A percentile compares a stretch with the other conserved stretches of the same genome.
Conservation (phyloP, 2,113 vertebrate genomes). For the Panthera tigris region DNA sequence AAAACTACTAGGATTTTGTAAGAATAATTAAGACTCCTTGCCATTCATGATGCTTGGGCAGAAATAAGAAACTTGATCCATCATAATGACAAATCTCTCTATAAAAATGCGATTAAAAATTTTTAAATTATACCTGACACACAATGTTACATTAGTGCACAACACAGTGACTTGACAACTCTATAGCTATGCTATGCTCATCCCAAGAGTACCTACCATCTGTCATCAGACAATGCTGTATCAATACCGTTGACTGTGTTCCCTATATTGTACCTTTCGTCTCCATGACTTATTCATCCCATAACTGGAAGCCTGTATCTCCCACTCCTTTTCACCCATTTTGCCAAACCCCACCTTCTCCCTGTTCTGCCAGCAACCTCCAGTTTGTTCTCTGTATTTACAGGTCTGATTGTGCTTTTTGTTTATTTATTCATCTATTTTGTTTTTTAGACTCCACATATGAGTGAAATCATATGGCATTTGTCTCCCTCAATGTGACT, state of each 20-base stretch:
- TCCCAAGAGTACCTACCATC: neutral
- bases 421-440: neutral
- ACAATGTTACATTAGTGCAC: neutral
- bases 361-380: neutral
- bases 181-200: neutral
- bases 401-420: neutral
- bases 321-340: neutral
- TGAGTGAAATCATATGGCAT: neutral
- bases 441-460: neutral
- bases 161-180: neutral
- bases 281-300: neutral
- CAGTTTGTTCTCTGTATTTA: neutral
- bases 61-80: neutral
- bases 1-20: neutral
- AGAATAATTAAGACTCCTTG: constrained; percentile 25
- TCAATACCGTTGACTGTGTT: neutral
- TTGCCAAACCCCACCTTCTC: neutral
- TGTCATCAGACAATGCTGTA: neutral
- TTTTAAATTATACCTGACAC: neutral
- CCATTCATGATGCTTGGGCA: neutral
- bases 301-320: neutral
- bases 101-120: neutral
- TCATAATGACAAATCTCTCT: neutral
- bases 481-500: neutral
- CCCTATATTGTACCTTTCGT: neutral